Base-by-base conservation (phyloP, 2,888 invertebrate genomes). In the Tolmerus cingulatus region DNA sequence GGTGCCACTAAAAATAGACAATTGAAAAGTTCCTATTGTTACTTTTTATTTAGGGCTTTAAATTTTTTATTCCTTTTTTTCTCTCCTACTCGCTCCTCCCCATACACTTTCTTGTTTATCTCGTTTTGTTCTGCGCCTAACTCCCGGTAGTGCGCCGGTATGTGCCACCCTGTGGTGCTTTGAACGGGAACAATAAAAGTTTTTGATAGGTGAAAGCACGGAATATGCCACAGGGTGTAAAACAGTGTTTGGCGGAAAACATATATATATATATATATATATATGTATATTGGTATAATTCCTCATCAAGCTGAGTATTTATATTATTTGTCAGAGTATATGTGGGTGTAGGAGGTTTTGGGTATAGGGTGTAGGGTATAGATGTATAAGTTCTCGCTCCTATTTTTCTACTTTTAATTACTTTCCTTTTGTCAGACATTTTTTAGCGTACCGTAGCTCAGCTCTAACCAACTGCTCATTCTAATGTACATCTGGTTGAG, bases 351-450 rank as follows among this genome's bases (percentile, higher is more conserved):
- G 27, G 3, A 7, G 5, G n/a, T 7, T 66, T 7, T 23, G 27
- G 12, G 27, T 23, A 23, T 4, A 23, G 19, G 66, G 66, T 23
- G 27, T 66, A 23, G 19, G 66, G 66, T 23, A 14, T 66, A 27
- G 66, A 27, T 66, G 27, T 66, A 12, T 66, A 27, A 66, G 23
- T 66, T 66, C 66, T 19, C 66, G 66, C 66, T 82, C 34, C 66
- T 82, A 82, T 82, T 57, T 82, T 82, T 82, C 66, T 66, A 82
- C 82, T 82, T 82, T 66, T 82, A 82, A 82, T 82, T 82, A 82
- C 82, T 57, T 82, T 82, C 57, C 82, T 66, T 82, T 82, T 82
- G 66, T 82, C 82, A 19, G 40, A 82, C 57, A n/a, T 66, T 66
- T 66, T 66, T 66, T 66, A 66, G 19, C 27, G 51, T 51, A 66